Evolutionary conservation across 2,888 invertebrate genomes (phyloP).

Genomic region (Lamellibrachia satsuma): DNA sequence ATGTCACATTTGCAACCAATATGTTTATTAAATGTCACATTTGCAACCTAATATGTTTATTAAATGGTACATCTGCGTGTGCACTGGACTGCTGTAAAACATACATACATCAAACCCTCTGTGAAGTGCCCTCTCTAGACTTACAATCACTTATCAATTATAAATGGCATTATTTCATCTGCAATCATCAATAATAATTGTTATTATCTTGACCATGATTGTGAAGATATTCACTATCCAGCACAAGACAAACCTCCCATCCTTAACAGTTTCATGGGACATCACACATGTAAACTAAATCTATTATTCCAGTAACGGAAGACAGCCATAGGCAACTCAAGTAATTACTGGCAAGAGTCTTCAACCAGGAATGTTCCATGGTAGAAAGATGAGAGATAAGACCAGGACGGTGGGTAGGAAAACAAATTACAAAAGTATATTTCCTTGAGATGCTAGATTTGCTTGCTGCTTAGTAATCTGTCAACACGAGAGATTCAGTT

Average conservation of each 20-base stretch:
- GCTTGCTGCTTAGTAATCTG: not conserved
- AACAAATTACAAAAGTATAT: not conserved
- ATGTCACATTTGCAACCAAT: too few relatives aligned
- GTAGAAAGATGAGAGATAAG: not conserved
- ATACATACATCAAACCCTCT: too few relatives aligned
- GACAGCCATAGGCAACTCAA: not conserved
- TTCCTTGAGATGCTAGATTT: not conserved
- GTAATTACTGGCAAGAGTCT: not conserved
- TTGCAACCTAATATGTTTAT: too few relatives aligned
- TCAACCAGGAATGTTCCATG: not conserved
- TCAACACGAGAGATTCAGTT: not conserved
- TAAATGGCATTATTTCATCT: too few relatives aligned
- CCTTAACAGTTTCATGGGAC: not conserved
- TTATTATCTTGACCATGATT: too few relatives aligned
- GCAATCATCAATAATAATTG: too few relatives aligned
- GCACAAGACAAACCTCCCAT: not conserved
- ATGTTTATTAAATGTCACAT: too few relatives aligned
- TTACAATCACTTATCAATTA: too few relatives aligned
- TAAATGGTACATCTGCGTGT: too few relatives aligned
- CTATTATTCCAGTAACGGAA: not conserved
- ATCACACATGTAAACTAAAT: not conserved
- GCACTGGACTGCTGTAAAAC: too few relatives aligned
- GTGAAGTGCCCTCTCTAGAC: too few relatives aligned
- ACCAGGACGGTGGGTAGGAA: not conserved
- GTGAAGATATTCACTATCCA: too few relatives aligned